Evolutionary conservation across 2,888 invertebrate genomes (phyloP), one percentile per base, ranked within the genome.

Genomic region (Pachymerium ferrugineum): DNA sequence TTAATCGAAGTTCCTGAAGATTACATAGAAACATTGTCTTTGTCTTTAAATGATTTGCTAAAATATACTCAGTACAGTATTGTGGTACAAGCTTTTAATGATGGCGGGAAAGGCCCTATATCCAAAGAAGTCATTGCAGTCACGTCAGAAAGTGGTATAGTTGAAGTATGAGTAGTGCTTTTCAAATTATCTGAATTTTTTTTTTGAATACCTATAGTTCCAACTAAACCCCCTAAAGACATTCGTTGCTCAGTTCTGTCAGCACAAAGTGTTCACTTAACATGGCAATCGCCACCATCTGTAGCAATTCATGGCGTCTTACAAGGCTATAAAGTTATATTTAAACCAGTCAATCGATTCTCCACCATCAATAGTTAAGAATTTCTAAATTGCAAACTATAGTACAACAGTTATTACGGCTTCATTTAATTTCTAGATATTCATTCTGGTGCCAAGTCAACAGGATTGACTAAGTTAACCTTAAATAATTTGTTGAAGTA

Each of bases 271-370:
- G 79, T 83, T 74, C 79, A 80, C 75, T 79, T 83, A 14, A 78
- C 80, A n/a, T 83, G 83, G 83, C 79, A 80, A 3, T 80, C 82
- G 2, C 82, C 82, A 16, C 82, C 82, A 0, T 77, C 81, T 35
- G 79, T 80, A 76, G 80, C 81, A 0, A 79, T 83, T 3, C 80
- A 83, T 74, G 83, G 83, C 0, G 79, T 82, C 28, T 79, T 83
- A 25, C 81, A 81, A 77, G 83, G 83, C 0, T 83, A 82, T 80
- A 81, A 76, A 74, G 80, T 82, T 28, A 76, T 81, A 30, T 81
- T 80, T 77, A 80, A 80, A 73, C 80, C 80, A 12, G 28, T 62
- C 62, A 62, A 62, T 62, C 62, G 28, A 3, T 28, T 3, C 1
- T 1, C 62, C 12, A 62, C 10, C n/a, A 62, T 69, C 19, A 33